Evolutionary conservation across 2,888 invertebrate genomes (phyloP).

Genomic region (Zelleria hepariella): DNA sequence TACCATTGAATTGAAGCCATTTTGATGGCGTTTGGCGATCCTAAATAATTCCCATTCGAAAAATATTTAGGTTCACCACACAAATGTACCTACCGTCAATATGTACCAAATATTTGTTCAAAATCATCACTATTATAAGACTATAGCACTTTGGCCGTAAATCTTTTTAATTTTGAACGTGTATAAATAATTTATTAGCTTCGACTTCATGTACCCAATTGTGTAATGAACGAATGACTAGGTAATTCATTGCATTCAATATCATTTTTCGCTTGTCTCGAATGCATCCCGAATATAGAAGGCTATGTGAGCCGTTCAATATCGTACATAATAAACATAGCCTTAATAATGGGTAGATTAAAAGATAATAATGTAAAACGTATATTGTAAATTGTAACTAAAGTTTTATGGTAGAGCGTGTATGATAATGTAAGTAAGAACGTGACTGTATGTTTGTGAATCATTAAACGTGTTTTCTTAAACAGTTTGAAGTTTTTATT

Average conservation of each 20-base stretch:
- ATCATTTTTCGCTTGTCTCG: not conserved
- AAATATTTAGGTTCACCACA: too few relatives aligned
- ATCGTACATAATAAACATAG: not conserved
- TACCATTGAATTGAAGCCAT: too few relatives aligned
- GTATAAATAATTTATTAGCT: not conserved
- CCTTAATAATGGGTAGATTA: conserved; percentile 6
- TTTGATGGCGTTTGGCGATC: too few relatives aligned
- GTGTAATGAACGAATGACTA: not conserved
- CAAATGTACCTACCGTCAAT: too few relatives aligned
- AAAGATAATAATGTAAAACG: conserved; percentile 12
- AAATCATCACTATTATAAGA: too few relatives aligned
- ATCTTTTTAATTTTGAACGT: not conserved
- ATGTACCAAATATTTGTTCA: too few relatives aligned
- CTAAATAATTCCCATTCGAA: too few relatives aligned
- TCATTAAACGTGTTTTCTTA: conserved; percentile 64
- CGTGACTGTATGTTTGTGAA: conserved; percentile 37
- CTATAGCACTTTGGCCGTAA: not conserved
- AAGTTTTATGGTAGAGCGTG: conserved; percentile 39
- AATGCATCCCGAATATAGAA: not conserved
- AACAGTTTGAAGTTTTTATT: conserved; percentile 47
- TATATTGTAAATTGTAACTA: conserved; percentile 23
- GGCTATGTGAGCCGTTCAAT: not conserved
- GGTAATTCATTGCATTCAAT: not conserved
- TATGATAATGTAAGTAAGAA: conserved; percentile 29
- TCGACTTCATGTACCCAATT: not conserved